A percentile compares a stretch with the other conserved stretches of the same genome.
Conservation (phyloP, 2,113 vertebrate genomes). For the Phalacrocorax pelagicus region DNA sequence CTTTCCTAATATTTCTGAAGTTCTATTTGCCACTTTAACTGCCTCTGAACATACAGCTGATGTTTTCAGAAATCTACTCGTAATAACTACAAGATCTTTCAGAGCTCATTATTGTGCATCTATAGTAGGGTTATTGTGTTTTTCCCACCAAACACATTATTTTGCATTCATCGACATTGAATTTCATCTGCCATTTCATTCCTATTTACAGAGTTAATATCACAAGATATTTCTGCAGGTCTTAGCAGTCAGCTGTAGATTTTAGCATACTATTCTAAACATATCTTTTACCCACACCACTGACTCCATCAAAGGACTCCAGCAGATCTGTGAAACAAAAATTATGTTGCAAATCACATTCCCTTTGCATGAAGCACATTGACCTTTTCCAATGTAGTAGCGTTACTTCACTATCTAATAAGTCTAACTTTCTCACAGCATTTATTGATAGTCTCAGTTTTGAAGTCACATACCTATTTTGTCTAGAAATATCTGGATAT, state of each 20-base stretch:
- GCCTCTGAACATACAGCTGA: background rate
- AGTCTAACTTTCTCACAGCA: background rate
- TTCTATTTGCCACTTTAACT: conserved; percentile 30
- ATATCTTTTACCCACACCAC: background rate
- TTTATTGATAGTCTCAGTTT: background rate
- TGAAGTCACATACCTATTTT: background rate
- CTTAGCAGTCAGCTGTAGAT: background rate
- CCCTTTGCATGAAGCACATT: background rate
- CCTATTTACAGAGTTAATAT: background rate
- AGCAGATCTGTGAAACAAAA: background rate
- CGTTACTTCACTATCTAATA: background rate
- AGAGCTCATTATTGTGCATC: background rate
- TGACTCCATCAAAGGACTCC: background rate
- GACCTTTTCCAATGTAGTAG: background rate
- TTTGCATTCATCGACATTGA: conserved; percentile 21
- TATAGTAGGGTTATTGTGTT: background rate
- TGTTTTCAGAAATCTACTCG: conserved; percentile 29
- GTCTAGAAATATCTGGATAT: background rate
- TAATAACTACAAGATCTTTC: conserved; percentile 16
- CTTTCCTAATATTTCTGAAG: conserved; percentile 12
- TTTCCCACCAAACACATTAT: background rate
- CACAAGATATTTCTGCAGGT: background rate
- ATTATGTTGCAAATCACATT: background rate
- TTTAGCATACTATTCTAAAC: background rate
- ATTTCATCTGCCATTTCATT: conserved; percentile 20